Conservation (phyloP, 2,797 vertebrate species). For the Sebastes trivittatus region DNA sequence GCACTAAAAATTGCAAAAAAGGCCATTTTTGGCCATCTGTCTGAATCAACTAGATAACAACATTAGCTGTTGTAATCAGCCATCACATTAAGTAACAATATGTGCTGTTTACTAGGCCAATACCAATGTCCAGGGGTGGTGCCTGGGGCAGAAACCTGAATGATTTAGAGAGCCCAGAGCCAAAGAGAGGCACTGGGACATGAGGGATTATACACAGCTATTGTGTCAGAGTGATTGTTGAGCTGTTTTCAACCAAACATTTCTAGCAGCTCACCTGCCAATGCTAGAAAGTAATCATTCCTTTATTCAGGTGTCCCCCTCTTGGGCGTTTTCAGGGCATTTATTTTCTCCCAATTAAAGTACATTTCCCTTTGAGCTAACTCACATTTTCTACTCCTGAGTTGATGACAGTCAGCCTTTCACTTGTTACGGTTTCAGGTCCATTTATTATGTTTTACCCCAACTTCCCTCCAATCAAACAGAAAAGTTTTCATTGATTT, state of each 20-base stretch:
- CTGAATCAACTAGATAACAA: slow-evolving; percentile 5
- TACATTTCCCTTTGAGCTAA: not conserved
- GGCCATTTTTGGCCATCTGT: not conserved
- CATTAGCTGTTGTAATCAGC: slow-evolving; percentile 6
- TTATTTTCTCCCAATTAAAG: not conserved
- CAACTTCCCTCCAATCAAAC: not conserved
- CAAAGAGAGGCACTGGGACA: not conserved
- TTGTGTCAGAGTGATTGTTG: not conserved
- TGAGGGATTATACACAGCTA: not conserved
- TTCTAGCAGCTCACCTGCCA: not conserved
- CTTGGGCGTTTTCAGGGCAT: not conserved
- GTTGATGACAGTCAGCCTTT: not conserved
- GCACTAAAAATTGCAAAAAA: not conserved
- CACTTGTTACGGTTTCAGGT: not conserved
- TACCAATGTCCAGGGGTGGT: not conserved
- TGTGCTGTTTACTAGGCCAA: slow-evolving; percentile 27
- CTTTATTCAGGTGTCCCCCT: not conserved
- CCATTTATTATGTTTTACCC: not conserved
- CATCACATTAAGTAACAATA: slow-evolving; percentile 15
- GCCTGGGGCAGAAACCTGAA: slow-evolving; percentile 21
- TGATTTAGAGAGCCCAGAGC: not conserved
- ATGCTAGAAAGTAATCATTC: not conserved
- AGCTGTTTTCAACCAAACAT: not conserved
- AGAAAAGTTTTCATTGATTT: slow-evolving; percentile 5
- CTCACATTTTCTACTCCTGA: not conserved